A percentile compares a stretch with the other conserved stretches of the same genome.
These are phyloP conservation scores for Scomberomorus guttatus DNA, from an alignment of 2,797 vertebrate genomes.

Conservation along the genomic window DNA sequence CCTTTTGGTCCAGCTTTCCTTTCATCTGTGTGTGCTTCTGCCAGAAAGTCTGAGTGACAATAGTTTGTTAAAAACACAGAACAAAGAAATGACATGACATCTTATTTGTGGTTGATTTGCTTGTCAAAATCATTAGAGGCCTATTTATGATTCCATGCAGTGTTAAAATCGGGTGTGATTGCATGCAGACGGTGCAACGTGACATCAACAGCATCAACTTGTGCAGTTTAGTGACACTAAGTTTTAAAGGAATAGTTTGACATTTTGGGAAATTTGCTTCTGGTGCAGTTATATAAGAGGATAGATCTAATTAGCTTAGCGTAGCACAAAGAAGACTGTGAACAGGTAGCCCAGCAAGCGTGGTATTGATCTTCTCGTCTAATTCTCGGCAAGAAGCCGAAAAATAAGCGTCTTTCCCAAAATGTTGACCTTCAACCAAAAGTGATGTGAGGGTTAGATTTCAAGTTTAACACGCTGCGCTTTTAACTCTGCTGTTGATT, in stretches of 20 bases:
- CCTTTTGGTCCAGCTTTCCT: not conserved
- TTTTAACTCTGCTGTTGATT: not conserved
- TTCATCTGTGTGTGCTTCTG: not conserved
- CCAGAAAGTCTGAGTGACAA: not conserved
- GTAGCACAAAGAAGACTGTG: too few species aligned
- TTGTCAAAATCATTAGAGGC: not conserved
- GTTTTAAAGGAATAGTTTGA: not conserved
- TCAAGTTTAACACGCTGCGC: not conserved
- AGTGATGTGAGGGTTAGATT: conserved; percentile 9
- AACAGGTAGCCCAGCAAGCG: too few species aligned
- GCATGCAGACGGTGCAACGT: conserved; percentile 30
- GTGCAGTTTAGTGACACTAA: not conserved
- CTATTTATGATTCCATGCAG: not conserved
- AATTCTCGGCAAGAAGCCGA: not conserved
- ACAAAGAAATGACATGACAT: not conserved
- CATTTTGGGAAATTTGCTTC: conserved; percentile 10
- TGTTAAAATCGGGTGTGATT: conserved; percentile 29
- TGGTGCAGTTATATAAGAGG: not conserved
- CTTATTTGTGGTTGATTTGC: not conserved
- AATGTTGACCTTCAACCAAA: not conserved
- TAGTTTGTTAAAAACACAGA: not conserved
- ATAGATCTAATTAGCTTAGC: not conserved
- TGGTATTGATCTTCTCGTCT: not conserved
- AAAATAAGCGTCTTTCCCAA: conserved; percentile 2
- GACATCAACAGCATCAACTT: not conserved